Conservation (phyloP, 2,797 vertebrate genomes). For the Phyllotis vaccarum region DNA sequence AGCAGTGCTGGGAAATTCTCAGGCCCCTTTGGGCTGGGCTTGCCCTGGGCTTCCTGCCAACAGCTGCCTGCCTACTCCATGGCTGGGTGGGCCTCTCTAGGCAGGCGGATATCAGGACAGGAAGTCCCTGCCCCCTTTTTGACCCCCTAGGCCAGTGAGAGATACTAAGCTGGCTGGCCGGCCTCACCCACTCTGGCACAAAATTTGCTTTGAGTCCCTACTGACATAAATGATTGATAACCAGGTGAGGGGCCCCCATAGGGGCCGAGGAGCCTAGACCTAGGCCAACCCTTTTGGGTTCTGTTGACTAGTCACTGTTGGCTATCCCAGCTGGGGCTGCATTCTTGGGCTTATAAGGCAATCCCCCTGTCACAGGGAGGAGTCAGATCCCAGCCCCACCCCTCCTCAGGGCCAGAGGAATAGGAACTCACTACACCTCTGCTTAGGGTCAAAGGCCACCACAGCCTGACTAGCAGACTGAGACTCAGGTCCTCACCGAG, state of each 20-base stretch:
- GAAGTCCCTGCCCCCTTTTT: slow-evolving; percentile 48
- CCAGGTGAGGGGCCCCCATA: neutral
- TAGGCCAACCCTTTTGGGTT: slow-evolving; percentile 26
- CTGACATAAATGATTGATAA: neutral
- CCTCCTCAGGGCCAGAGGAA: neutral
- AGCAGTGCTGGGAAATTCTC: slow-evolving; percentile 33
- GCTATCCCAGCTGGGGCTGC: slow-evolving; percentile 68
- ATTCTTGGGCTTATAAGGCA: slow-evolving; percentile 92
- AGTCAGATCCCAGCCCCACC: slow-evolving; percentile 62
- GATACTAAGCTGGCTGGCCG: slow-evolving; percentile 16
- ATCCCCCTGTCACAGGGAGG: slow-evolving; percentile 79
- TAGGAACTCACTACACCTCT: neutral
- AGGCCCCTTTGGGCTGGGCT: neutral
- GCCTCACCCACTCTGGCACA: slow-evolving; percentile 7
- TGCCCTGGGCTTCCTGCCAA: slow-evolving; percentile 66
- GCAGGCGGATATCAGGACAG: slow-evolving; percentile 28
- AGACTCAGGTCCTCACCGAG: neutral
- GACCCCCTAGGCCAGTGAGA: slow-evolving; percentile 36
- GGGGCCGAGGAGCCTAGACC: neutral
- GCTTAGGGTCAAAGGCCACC: slow-evolving; percentile 58
- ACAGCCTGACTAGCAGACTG: neutral
- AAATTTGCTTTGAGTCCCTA: slow-evolving; percentile 4
- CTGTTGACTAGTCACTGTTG: slow-evolving; percentile 24
- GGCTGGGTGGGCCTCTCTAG: slow-evolving; percentile 61
- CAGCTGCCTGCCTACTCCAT: slow-evolving; percentile 51